These are phyloP conservation scores for Spialia ferax DNA, from an alignment of 2,888 invertebrate species.

Conservation along the genomic window DNA sequence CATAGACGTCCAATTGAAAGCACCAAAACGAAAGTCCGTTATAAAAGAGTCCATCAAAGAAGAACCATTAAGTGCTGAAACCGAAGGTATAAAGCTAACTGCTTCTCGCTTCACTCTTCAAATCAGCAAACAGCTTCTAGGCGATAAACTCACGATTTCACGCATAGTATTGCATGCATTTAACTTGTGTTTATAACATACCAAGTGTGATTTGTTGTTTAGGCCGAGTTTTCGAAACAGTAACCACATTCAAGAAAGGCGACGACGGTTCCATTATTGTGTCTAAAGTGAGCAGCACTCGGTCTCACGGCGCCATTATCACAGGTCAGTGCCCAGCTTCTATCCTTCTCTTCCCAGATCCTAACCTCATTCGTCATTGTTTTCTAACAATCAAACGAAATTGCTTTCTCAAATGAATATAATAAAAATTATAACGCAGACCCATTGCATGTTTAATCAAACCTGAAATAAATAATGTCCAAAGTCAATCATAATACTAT, in stretches of 20 bases:
- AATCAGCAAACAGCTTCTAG: slow-evolving; percentile 77
- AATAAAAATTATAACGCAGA: slow-evolving; percentile 54
- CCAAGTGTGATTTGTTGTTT: slow-evolving; percentile 84
- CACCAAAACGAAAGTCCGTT: slow-evolving; percentile 76
- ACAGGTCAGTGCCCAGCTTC: slow-evolving; percentile 87
- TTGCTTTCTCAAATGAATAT: slow-evolving; percentile 50
- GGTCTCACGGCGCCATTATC: slow-evolving; percentile 87
- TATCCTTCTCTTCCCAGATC: slow-evolving; percentile 65
- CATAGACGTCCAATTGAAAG: slow-evolving; percentile 67
- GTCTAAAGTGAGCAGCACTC: slow-evolving; percentile 88
- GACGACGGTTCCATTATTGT: slow-evolving; percentile 79
- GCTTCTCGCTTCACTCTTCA: slow-evolving; percentile 68
- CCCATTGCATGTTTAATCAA: slow-evolving; percentile 61
- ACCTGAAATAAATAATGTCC: slow-evolving; percentile 53
- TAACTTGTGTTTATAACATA: slow-evolving; percentile 81
- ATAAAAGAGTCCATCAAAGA: slow-evolving; percentile 73
- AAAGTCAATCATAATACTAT: slow-evolving; percentile 75
- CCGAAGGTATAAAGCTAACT: slow-evolving; percentile 75
- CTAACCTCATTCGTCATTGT: slow-evolving; percentile 47
- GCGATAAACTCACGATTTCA: slow-evolving; percentile 66
- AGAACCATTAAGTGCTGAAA: slow-evolving; percentile 82
- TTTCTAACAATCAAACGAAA: slow-evolving; percentile 43
- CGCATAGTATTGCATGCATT: slow-evolving; percentile 74
- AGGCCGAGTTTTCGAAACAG: slow-evolving; percentile 85
- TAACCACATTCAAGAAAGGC: slow-evolving; percentile 83